Evolutionary conservation across 1,140 invertebrate species (phyloP), one percentile per base, ranked within the genome.

Genomic region (Reticulitermes speratus): DNA sequence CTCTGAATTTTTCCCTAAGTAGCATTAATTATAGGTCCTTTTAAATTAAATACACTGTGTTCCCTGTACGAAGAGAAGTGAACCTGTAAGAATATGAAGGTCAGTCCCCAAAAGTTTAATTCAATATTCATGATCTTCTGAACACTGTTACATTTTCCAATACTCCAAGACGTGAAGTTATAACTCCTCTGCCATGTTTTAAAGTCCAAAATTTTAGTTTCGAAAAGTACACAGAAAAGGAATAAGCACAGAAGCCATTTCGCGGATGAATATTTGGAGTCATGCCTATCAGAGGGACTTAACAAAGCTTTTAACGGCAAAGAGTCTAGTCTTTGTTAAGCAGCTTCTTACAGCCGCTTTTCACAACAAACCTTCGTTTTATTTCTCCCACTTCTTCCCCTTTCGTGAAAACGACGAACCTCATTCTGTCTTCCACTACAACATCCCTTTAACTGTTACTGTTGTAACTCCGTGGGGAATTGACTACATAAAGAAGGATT

Each of bases 401-500:
- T 25, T 75, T 30, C 65, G 65, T 30, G 65, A 75, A 38, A 75
- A 75, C 25, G 65, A 14, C 25, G 14, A 75, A 75, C n/a, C 65
- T 75, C 65, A 30, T 75, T 75, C 65, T 30, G 65, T 75, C 65
- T 75, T 75, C 65, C 65, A 75, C 65, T 75, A 30, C 65, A 25
- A 75, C 25, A 30, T 75, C 65, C 65, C 65, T 75, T 75, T 75
- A 75, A 75, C 65, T 75, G 25, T 75, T 75, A 75, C 65, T 75
- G 65, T 75, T 75, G 65, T 75, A 75, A 75, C 65, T 75, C 65
- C 65, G 25, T 30, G 6, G 65, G 65, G 65, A 75, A 75, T 30
- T 75, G 65, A 75, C 65, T 75, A 75, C 65, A 75, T 75, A 30
- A 75, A 75, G 65, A 75, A 30, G 65, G 65, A 75, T 75, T 75